phyloP scores from a whole-genome alignment of 1,140 invertebrate species.

The Sipha flava region DNA sequence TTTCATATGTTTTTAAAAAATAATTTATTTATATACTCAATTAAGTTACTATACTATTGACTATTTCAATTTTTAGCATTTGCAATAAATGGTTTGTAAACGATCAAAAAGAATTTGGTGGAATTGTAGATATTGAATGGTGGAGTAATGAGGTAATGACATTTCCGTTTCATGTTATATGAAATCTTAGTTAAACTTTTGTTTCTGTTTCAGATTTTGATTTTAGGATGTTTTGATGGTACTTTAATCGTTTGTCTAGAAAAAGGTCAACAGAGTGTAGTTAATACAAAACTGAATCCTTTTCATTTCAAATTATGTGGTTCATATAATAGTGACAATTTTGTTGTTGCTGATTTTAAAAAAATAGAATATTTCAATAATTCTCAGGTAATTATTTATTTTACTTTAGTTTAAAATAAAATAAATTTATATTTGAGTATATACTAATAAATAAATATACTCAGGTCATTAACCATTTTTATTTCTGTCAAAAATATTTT shows the following conservation, averaged over 20 bases:
- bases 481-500: background rate
- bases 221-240: constrained; percentile 19
- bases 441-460: too few species aligned
- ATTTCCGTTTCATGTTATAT: background rate
- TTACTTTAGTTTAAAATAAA: background rate
- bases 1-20: too few species aligned
- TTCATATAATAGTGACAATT: constrained; percentile 15
- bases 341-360: constrained; percentile 17
- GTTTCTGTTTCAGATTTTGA: background rate
- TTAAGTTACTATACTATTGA: background rate
- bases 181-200: background rate
- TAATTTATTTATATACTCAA: too few species aligned
- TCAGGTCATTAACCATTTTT: too few species aligned
- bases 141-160: background rate
- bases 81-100: background rate
- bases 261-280: constrained; percentile 12
- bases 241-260: background rate
- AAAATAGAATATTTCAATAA: background rate
- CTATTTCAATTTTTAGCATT: background rate
- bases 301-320: constrained; percentile 13
- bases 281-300: constrained; percentile 14
- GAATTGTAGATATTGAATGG: background rate
- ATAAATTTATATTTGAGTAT: background rate
- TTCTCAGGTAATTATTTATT: background rate
- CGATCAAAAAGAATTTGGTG: constrained; percentile 1